Conservation (phyloP, 2,888 invertebrate genomes). For the Spialia ferax region DNA sequence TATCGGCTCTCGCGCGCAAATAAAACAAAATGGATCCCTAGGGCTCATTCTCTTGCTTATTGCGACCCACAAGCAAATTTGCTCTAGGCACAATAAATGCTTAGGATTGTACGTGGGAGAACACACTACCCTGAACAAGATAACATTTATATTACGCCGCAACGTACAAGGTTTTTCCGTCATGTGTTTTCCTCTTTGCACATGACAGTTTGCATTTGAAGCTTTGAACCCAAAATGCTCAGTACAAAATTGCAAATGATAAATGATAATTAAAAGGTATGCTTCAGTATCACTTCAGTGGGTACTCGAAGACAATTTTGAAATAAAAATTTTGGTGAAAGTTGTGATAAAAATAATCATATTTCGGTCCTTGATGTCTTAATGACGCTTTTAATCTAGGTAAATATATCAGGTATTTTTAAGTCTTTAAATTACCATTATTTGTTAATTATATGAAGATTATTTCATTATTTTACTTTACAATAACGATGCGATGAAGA, state of each 20-base stretch:
- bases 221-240: neutral
- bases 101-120: conserved; percentile 71
- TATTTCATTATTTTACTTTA: too few species aligned
- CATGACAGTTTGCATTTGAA: conserved; percentile 1
- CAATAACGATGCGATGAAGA: too few species aligned
- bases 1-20: conserved; percentile 76
- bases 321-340: too few species aligned
- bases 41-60: conserved; percentile 78
- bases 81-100: conserved; percentile 81
- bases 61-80: conserved; percentile 84
- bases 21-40: conserved; percentile 80
- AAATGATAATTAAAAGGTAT: neutral
- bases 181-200: conserved; percentile 39
- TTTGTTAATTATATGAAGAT: too few species aligned
- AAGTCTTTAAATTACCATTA: too few species aligned
- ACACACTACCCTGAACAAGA: conserved; percentile 58
- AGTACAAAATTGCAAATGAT: conserved; percentile 10
- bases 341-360: too few species aligned
- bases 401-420: too few species aligned
- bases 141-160: conserved; percentile 60
- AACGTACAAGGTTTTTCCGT: conserved; percentile 46
- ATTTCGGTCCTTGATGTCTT: too few species aligned
- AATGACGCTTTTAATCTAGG: too few species aligned
- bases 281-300: neutral
- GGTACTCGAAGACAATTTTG: neutral